A percentile compares a stretch with the other conserved stretches of the same genome.
Evolutionary conservation across 1,140 invertebrate species (phyloP).

Genomic region (Rhagoletis zephyria): DNA sequence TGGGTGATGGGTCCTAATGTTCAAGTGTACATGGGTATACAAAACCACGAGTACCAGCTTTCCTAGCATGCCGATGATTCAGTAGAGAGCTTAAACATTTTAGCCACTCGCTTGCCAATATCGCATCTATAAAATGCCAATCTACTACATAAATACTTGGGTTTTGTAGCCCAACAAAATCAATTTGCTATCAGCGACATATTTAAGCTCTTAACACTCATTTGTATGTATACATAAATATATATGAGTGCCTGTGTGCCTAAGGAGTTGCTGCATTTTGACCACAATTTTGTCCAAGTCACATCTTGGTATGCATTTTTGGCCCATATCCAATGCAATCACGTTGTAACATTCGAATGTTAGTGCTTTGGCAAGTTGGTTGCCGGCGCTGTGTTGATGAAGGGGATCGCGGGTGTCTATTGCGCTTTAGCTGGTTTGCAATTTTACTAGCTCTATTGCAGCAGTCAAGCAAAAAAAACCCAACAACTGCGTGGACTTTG

Average conservation of each 20-base stretch:
- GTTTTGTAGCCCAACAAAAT: neutral
- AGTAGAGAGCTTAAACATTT: neutral
- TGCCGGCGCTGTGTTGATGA: neutral
- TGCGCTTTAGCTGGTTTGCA: neutral
- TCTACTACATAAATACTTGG: neutral
- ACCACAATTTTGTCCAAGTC: conserved; percentile 42
- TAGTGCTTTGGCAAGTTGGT: neutral
- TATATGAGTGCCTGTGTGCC: no score
- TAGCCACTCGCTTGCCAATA: conserved; percentile 2
- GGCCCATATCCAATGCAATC: neutral
- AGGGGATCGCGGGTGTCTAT: neutral
- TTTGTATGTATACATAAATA: neutral
- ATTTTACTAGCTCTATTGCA: neutral
- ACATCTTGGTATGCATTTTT: conserved; percentile 11
- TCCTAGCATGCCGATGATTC: neutral
- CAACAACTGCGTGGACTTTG: conserved; percentile 19
- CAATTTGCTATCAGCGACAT: neutral
- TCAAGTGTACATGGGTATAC: neutral
- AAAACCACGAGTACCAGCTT: neutral
- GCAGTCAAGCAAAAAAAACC: neutral
- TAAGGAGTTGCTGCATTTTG: neutral
- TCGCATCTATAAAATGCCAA: conserved; percentile 23
- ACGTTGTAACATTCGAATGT: neutral
- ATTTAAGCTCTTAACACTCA: conserved; percentile 25
- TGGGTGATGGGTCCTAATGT: no score